Evolutionary conservation across 2,113 vertebrate species (phyloP), one percentile per base, ranked within the genome.

Genomic region (Stegastes partitus): DNA sequence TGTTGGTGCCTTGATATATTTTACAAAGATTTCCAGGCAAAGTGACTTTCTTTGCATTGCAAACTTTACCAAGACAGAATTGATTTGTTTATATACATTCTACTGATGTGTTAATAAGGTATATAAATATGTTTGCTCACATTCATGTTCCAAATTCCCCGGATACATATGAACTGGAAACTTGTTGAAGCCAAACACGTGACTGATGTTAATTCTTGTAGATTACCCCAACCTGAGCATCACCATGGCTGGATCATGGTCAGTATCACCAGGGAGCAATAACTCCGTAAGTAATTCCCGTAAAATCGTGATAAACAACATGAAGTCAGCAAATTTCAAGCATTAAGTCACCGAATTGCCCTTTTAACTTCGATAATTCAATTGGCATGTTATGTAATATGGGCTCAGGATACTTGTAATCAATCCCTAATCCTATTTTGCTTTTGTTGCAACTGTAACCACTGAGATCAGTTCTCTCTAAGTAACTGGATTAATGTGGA

Each of bases 171-270:
- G 4, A 62, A 21, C 12, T 54, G 21, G 11, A 57, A 56, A 23
- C 5, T n/a, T 4, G 1, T 63, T 66, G 26, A 0, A 34, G 10
- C 1, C 8, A 49, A 51, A 54, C 16, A 1, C 11, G 45, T 61
- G 1, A 74, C 6, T 50, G 18, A 39, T 85, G 26, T 59, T 31
- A 0, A 2, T 82, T 78, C 2, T 45, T 75, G 9, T 64, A 95
- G 94, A 94, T 45, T 47, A 83, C 81, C 68, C 85, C 49, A 61
- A 79, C 45, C 81, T 97, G 78, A 96, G 92, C 82, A 77, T 97
- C 81, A 23, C 3, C 0, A 89, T 96, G 76, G 95, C 93, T 5
- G 94, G 95, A 53, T 95, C 93, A 0, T 96, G 96, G 90, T 92
- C 95, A 1, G 28, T 97, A 56, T 75, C 79, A 69, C 67, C 81